Evolutionary conservation across 2,113 vertebrate genomes (phyloP).

Genomic region (Nothoprocta perdicaria): DNA sequence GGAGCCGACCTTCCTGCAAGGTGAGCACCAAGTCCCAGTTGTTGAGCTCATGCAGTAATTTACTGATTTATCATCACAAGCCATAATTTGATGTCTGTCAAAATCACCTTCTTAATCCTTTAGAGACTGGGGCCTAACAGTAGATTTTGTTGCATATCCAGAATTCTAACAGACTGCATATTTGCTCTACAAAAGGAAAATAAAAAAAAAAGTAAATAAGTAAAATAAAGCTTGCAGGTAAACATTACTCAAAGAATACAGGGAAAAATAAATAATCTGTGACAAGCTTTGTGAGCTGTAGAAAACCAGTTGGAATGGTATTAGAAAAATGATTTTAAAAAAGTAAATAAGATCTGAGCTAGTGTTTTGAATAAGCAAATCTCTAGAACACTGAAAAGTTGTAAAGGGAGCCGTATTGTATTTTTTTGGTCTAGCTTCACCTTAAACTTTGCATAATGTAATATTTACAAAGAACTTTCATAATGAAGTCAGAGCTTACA

Average conservation of each 20-base stretch:
- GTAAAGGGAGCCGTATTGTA: fast-evolving
- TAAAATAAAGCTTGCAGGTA: not conserved
- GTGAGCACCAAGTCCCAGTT: not conserved
- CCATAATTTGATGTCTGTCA: not conserved
- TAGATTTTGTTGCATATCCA: not conserved
- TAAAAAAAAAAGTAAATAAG: not conserved
- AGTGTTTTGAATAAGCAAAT: not conserved
- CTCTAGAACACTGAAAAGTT: not conserved
- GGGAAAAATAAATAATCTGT: not conserved
- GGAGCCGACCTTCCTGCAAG: not conserved
- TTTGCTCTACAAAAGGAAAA: fast-evolving
- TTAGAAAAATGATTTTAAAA: not conserved
- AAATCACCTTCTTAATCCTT: not conserved
- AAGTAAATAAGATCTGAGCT: not conserved
- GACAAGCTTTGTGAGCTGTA: not conserved
- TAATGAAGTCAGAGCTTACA: not conserved
- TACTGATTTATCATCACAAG: not conserved
- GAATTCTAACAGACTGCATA: not conserved
- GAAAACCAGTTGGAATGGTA: not conserved
- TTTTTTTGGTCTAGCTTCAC: not conserved
- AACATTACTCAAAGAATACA: not conserved
- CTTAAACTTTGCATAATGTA: not conserved
- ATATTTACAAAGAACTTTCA: not conserved
- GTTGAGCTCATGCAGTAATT: not conserved
- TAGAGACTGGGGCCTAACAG: not conserved